Evolutionary conservation across 2,797 vertebrate genomes (phyloP).

Genomic region (Silurus lanzhouensis): DNA sequence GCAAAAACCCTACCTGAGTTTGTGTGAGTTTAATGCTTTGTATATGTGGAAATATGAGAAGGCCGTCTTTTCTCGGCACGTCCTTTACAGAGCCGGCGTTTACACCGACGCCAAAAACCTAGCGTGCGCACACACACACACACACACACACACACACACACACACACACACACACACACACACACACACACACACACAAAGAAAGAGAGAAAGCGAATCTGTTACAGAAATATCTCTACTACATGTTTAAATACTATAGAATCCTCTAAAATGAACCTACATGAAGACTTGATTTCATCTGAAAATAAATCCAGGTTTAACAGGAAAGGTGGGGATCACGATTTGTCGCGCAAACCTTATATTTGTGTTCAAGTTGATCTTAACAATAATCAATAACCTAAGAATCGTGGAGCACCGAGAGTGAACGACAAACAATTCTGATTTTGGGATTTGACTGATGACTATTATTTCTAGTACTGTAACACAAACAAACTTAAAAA

Average conservation of each 20-base stretch:
- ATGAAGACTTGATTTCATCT: not conserved
- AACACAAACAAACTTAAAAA: no score
- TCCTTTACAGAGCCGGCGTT: constrained; percentile 74
- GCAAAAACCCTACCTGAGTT: constrained; percentile 80
- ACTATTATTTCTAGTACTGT: not conserved
- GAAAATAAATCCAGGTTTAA: not conserved
- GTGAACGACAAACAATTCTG: not conserved
- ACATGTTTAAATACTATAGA: not conserved
- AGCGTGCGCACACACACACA: not conserved
- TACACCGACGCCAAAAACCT: constrained; percentile 91
- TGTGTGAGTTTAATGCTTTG: constrained; percentile 90
- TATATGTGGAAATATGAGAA: constrained; percentile 88
- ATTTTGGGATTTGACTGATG: not conserved
- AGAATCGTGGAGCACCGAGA: not conserved
- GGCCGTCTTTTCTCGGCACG: constrained; percentile 75
- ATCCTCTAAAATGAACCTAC: no score
- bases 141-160: not conserved
- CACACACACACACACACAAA: not conserved
- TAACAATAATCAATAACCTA: not conserved
- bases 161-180: constrained; percentile 5
- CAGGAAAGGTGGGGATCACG: not conserved
- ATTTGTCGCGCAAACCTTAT: not conserved
- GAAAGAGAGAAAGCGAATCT: not conserved
- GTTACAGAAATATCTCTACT: not conserved
- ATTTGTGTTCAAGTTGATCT: not conserved